Conservation (phyloP, 1,140 invertebrate genomes). For the Asobara japonica region DNA sequence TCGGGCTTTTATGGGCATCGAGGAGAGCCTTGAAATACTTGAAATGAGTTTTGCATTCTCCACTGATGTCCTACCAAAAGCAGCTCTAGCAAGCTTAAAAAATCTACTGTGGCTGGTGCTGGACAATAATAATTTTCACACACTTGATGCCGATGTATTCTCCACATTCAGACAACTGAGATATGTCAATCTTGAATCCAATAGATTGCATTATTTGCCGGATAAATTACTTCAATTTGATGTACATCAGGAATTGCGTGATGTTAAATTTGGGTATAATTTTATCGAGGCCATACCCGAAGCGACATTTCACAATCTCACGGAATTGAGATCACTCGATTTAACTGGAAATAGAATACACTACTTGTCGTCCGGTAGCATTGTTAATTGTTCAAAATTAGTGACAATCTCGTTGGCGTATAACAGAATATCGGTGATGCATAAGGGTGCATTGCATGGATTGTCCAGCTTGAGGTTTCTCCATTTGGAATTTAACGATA, state of each 20-base stretch:
- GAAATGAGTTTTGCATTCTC: constrained; percentile 87
- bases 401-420: constrained; percentile 61
- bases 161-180: constrained; percentile 77
- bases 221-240: constrained; percentile 74
- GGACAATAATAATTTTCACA: constrained; percentile 87
- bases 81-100: constrained; percentile 75
- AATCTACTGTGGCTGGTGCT: constrained; percentile 85
- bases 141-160: constrained; percentile 71
- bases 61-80: constrained; percentile 79
- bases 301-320: constrained; percentile 76
- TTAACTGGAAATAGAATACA: constrained; percentile 61
- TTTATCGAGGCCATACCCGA: constrained; percentile 75
- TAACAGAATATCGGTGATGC: constrained; percentile 75
- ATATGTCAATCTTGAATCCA: constrained; percentile 89
- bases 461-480: constrained; percentile 57
- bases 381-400: constrained; percentile 58
- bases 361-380: constrained; percentile 44
- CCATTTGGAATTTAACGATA: constrained; percentile 61
- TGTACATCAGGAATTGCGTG: constrained; percentile 78
- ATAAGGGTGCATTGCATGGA: constrained; percentile 77
- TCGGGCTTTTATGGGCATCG: constrained; percentile 79
- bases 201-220: constrained; percentile 75
- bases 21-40: constrained; percentile 79
- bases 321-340: constrained; percentile 58
- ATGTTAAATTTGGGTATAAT: constrained; percentile 79